Evolutionary conservation across 2,888 invertebrate genomes (phyloP), one percentile per base, ranked within the genome.

Genomic region (Papilio demoleus): DNA sequence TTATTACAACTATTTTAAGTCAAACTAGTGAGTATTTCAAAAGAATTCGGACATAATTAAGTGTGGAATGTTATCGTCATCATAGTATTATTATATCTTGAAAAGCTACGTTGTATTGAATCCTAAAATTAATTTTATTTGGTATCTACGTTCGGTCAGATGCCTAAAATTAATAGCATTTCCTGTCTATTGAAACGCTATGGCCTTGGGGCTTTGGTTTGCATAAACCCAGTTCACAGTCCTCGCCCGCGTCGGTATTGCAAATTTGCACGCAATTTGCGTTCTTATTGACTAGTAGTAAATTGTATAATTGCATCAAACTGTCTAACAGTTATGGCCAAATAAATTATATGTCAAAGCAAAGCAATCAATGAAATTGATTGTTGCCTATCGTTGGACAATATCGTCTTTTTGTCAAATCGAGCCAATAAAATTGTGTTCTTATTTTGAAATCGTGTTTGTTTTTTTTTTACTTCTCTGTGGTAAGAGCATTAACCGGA

Each of bases 331-430:
- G 22, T 31, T 61, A 24, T 22, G 67, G 5, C 31, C n/a, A 40
- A 47, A 66, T 53, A 50, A 53, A 36, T 56, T 59, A 36, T 5
- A 14, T 14, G 17, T 12, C 47, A 47, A n/a, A 5, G 59, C n/a
- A 64, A 64, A 70, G 65, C 71, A 70, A 71, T 70, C 70, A 71
- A 71, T 70, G 62, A 61, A 71, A 67, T 40, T 58, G 68, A 70
- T 70, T 68, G 67, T 59, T 27, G 58, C n/a, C 64, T 31, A 24
- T 38, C 59, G 38, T 22, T 45, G 68, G 56, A 59, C 66, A 56
- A 64, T 38, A 59, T 47, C 27, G 59, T 58, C 68, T 64, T 64
- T 68, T 68, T 68, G 67, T 68, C 38, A 63, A 68, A 45, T 14
- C 34, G 47, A 47, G 38, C 31, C 42, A 31, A 62, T 62, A 40